A percentile compares a stretch with the other conserved stretches of the same genome.
These are phyloP conservation scores for Epinotia brunnichana DNA, from an alignment of 2,888 invertebrate species.

Conservation along the genomic window DNA sequence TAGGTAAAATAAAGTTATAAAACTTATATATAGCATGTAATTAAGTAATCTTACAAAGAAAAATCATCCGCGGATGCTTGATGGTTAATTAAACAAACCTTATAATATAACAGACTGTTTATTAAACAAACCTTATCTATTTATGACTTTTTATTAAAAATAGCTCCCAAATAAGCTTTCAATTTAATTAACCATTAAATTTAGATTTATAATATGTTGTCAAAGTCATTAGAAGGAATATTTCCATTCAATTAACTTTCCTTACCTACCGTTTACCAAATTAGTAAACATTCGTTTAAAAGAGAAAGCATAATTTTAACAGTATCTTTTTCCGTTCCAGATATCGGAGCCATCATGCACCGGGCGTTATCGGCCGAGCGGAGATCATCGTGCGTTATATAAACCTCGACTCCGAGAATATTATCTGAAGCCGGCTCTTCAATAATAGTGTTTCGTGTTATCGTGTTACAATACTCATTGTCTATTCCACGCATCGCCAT, in stretches of 20 bases:
- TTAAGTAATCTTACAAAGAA: neutral
- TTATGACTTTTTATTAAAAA: neutral
- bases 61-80: neutral
- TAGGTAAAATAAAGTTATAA: too few relatives aligned
- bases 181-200: conserved; percentile 16
- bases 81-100: conserved; percentile 4
- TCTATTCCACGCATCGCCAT: conserved; percentile 42
- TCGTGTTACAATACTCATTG: conserved; percentile 52
- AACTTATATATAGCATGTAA: too few relatives aligned
- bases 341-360: conserved; percentile 73
- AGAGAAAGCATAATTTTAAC: conserved; percentile 50
- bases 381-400: conserved; percentile 57
- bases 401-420: conserved; percentile 49
- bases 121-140: conserved; percentile 5
- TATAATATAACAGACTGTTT: too few relatives aligned
- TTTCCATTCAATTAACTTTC: conserved; percentile 15
- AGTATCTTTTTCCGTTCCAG: conserved; percentile 66
- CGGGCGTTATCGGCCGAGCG: conserved; percentile 65
- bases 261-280: conserved; percentile 44
- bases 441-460: conserved; percentile 54
- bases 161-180: neutral
- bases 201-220: conserved; percentile 14
- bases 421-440: conserved; percentile 50
- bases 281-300: conserved; percentile 45
- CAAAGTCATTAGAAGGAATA: conserved; percentile 12